A percentile compares a stretch with the other conserved stretches of the same genome.
These are phyloP conservation scores for Orthonyx spaldingii DNA, from an alignment of 2,113 vertebrate species.

Conservation along the genomic window DNA sequence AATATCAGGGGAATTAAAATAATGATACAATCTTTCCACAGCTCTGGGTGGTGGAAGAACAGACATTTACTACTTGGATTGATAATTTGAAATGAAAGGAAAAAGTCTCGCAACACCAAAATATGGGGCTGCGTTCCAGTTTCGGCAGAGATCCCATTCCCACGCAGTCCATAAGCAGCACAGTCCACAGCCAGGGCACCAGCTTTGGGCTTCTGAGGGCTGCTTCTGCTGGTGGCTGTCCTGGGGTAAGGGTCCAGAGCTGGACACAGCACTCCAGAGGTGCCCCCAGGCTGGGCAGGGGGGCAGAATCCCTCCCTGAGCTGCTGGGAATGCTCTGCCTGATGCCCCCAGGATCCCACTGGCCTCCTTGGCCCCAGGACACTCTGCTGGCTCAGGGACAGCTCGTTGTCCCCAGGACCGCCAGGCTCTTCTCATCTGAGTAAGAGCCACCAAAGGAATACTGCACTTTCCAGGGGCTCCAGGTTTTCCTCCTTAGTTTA, in stretches of 20 bases:
- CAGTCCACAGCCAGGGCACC: no score
- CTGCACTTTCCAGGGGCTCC: not conserved
- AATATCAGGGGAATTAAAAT: not conserved
- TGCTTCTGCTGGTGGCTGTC: no score
- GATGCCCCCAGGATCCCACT: not conserved
- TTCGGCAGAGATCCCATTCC: no score
- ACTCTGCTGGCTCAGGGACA: not conserved
- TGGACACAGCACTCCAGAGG: not conserved
- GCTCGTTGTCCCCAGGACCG: no score
- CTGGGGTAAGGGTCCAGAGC: not conserved
- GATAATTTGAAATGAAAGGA: no score
- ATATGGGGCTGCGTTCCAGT: no score
- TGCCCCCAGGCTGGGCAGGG: not conserved
- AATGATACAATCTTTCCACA: not conserved
- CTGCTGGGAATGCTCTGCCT: not conserved
- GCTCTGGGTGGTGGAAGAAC: no score
- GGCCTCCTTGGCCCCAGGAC: not conserved
- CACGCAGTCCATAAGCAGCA: no score
- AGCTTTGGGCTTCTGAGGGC: no score
- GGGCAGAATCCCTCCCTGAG: not conserved
- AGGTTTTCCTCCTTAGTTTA: not conserved
- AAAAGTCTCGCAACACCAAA: no score
- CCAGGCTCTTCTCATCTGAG: no score
- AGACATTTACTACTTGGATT: no score
- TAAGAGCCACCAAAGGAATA: not conserved